Conservation (phyloP, 2,888 invertebrate genomes). For the Ectobius pallidus region DNA sequence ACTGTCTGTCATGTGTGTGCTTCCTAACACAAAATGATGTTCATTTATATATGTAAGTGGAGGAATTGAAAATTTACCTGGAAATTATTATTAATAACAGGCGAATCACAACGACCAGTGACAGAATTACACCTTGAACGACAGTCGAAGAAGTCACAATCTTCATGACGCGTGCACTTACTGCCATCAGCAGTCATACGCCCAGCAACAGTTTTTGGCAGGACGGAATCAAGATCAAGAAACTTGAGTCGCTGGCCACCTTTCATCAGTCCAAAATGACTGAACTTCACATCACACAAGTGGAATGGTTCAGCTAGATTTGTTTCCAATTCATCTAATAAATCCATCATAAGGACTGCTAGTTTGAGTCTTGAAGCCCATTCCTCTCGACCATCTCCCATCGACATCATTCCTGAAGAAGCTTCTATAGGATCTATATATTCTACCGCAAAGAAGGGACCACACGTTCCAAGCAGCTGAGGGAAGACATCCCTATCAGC, state of each 20-base stretch:
- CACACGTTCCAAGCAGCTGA: conserved; percentile 69
- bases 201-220: conserved; percentile 61
- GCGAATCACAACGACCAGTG: conserved; percentile 60
- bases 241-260: conserved; percentile 63
- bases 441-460: conserved; percentile 69
- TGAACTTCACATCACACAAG: conserved; percentile 71
- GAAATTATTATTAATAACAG: conserved; percentile 66
- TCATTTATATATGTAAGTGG: neutral
- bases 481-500: conserved; percentile 68
- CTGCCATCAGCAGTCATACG: conserved; percentile 57
- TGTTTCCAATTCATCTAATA: conserved; percentile 64
- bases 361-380: conserved; percentile 64
- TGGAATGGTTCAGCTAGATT: conserved; percentile 66
- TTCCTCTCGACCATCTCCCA: conserved; percentile 61
- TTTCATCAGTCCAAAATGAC: conserved; percentile 67
- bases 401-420: conserved; percentile 50
- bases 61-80: conserved; percentile 52
- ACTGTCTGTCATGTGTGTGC: no score
- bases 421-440: conserved; percentile 61
- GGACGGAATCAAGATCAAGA: conserved; percentile 67
- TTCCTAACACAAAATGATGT: no score
- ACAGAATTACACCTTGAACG: conserved; percentile 63
- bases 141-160: conserved; percentile 73
- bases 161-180: conserved; percentile 63
- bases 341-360: conserved; percentile 65